Conservation (phyloP, 1,140 invertebrate species). For the Saccostrea echinata region DNA sequence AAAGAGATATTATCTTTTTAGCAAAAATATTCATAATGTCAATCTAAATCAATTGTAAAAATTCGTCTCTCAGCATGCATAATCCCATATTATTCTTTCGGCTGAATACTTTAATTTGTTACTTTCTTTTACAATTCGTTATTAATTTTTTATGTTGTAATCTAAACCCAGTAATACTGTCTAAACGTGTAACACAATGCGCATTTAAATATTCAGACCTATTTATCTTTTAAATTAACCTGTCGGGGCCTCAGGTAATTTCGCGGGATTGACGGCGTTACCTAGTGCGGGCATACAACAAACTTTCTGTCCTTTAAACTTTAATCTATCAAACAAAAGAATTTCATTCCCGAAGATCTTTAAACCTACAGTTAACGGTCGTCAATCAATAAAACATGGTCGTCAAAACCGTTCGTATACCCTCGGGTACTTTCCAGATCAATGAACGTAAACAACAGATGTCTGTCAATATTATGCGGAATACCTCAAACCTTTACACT, state of each 20-base stretch:
- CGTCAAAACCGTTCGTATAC: conserved; percentile 15
- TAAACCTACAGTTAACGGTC: neutral
- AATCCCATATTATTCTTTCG: no score
- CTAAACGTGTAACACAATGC: no score
- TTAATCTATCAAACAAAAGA: neutral
- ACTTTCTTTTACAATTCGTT: no score
- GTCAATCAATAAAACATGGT: neutral
- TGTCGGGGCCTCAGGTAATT: neutral
- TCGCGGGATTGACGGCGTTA: conserved; percentile 14
- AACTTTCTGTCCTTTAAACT: neutral
- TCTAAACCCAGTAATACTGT: no score
- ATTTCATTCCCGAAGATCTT: neutral
- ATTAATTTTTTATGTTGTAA: no score
- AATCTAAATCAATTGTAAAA: no score
- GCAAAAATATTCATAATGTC: no score
- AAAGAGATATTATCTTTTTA: no score
- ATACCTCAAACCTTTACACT: neutral
- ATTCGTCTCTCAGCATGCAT: no score
- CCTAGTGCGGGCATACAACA: neutral
- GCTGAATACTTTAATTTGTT: no score
- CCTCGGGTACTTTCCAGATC: neutral
- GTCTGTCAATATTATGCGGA: neutral
- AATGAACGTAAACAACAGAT: neutral
- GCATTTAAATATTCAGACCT: neutral
- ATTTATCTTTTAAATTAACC: neutral